phyloP scores from a whole-genome alignment of 2,888 invertebrate species.

The Sinodicranocentrus sp. region DNA sequence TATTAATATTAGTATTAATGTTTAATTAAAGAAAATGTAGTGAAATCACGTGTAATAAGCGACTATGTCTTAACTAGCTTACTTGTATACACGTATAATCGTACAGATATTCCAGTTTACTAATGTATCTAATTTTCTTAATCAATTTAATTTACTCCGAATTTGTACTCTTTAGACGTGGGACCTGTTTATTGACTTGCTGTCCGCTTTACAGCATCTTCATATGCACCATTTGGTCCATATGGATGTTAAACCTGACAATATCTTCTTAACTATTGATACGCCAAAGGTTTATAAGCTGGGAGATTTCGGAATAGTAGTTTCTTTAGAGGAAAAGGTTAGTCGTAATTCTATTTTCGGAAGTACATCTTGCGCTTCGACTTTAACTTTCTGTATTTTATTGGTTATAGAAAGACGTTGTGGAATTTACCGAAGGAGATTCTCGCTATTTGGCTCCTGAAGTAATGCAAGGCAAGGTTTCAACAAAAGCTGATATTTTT shows the following conservation, averaged over 20 bases:
- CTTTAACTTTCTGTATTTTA: too few species aligned
- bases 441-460: constrained; percentile 87
- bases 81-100: too few species aligned
- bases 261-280: constrained; percentile 85
- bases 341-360: constrained; percentile 7
- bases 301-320: constrained; percentile 87
- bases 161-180: constrained; percentile 71
- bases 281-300: constrained; percentile 83
- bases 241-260: constrained; percentile 88
- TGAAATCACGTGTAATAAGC: too few species aligned
- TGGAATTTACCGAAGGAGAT: constrained; percentile 85
- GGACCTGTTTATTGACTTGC: constrained; percentile 76
- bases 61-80: too few species aligned
- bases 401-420: constrained; percentile 79
- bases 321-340: constrained; percentile 81
- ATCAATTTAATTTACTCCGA: too few species aligned
- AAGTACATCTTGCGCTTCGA: background rate
- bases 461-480: constrained; percentile 83
- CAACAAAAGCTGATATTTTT: constrained; percentile 86
- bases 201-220: constrained; percentile 83
- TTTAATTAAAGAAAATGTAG: too few species aligned
- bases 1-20: too few species aligned
- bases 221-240: constrained; percentile 85
- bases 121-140: too few species aligned
- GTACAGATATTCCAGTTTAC: too few species aligned